These are phyloP conservation scores for Eidolon dupreanum DNA, from an alignment of 2,797 vertebrate genomes.

Conservation along the genomic window DNA sequence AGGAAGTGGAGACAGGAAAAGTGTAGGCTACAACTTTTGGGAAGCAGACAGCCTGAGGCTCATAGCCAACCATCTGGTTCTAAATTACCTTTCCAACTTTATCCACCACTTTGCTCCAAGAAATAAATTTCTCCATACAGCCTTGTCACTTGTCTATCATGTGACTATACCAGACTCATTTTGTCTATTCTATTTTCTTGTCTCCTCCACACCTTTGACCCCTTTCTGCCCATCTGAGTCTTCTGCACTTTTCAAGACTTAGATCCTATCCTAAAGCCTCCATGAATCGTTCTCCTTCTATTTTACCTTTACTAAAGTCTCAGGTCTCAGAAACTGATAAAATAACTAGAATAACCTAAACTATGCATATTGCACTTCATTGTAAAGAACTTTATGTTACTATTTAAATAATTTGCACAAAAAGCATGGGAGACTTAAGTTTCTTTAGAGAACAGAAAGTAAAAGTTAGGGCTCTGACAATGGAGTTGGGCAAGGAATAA, in stretches of 20 bases:
- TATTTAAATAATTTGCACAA: background rate
- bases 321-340: background rate
- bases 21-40: conserved; percentile 22
- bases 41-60: conserved; percentile 29
- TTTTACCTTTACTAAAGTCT: background rate
- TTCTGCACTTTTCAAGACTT: background rate
- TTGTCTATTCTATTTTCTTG: background rate
- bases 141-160: background rate
- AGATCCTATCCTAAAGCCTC: background rate
- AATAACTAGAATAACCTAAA: background rate
- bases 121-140: conserved; percentile 18
- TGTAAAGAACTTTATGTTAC: background rate
- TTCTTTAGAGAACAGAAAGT: background rate
- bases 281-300: background rate
- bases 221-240: background rate
- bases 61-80: conserved; percentile 21
- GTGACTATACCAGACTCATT: background rate
- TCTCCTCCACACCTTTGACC: background rate
- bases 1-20: conserved; percentile 19
- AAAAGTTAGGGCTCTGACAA: background rate
- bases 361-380: background rate
- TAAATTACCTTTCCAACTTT: conserved; percentile 36
- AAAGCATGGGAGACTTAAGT: background rate
- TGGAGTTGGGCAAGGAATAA: background rate
- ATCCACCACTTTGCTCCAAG: conserved; percentile 6